phyloP scores from a whole-genome alignment of 2,888 invertebrate genomes.

The Ernsta delagoae region DNA sequence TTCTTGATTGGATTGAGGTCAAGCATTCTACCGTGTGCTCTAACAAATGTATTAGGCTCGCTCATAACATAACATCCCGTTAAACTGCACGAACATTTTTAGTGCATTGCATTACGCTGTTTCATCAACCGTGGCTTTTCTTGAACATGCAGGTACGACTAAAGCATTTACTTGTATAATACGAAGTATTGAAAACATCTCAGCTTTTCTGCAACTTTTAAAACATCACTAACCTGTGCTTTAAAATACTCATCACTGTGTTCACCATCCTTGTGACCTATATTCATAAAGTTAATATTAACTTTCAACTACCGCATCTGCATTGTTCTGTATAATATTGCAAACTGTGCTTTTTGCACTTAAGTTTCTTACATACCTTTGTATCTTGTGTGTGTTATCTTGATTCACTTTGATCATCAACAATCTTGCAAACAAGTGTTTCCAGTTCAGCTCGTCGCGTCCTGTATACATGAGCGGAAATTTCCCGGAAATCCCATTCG shows the following conservation, averaged over 20 bases:
- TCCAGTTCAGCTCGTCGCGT: conserved; percentile 18
- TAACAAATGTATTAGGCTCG: conserved; percentile 26
- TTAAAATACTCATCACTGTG: too few species aligned
- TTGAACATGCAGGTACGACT: neutral
- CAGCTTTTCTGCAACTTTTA: too few species aligned
- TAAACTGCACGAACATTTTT: conserved; percentile 27
- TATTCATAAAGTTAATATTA: too few species aligned
- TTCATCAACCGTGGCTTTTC: conserved; percentile 10
- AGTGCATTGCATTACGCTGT: conserved; percentile 16
- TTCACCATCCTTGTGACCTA: too few species aligned
- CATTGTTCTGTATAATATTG: too few species aligned
- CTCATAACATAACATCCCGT: conserved; percentile 30
- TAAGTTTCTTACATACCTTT: neutral
- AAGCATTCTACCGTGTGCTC: conserved; percentile 28
- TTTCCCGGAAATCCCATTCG: conserved; percentile 32
- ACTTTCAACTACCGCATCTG: too few species aligned
- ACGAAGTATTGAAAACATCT: neutral
- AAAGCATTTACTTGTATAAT: neutral
- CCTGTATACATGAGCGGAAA: conserved; percentile 25
- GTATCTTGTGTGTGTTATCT: too few species aligned
- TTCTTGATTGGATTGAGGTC: conserved; percentile 39
- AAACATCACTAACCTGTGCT: too few species aligned
- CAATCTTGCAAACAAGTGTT: neutral
- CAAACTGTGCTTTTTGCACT: neutral
- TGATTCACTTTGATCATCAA: too few species aligned